Conservation (phyloP, 2,113 vertebrate genomes). For the Anseranas semipalmata region DNA sequence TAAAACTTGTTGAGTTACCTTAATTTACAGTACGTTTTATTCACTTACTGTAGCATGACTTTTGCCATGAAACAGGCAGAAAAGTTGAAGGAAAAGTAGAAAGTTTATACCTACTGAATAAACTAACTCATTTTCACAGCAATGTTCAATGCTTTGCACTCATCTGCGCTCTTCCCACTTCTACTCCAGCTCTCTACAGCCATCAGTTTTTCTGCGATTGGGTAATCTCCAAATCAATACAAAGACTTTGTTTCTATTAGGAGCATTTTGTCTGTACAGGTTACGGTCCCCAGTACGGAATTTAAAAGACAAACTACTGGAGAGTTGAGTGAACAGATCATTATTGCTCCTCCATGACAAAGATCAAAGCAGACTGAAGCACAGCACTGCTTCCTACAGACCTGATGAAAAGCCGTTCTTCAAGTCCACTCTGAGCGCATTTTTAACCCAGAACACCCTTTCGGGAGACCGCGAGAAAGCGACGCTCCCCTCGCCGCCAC, state of each 20-base stretch:
- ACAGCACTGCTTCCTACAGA: accelerated
- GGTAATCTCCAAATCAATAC: neutral
- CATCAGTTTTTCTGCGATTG: neutral
- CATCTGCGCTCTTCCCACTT: neutral
- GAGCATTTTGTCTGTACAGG: accelerated
- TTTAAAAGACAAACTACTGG: no score
- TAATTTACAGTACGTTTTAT: neutral
- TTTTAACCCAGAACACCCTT: accelerated
- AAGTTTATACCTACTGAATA: neutral
- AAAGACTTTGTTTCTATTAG: neutral
- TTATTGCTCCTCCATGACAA: accelerated
- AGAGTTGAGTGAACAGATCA: neutral
- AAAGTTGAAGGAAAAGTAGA: neutral
- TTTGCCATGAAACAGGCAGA: neutral
- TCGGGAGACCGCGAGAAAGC: neutral
- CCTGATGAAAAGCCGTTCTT: accelerated
- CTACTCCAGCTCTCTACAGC: neutral
- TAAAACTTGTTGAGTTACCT: neutral
- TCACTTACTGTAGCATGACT: neutral
- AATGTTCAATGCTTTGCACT: neutral
- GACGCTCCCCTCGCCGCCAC: neutral
- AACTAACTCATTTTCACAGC: neutral
- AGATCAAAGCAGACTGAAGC: neutral
- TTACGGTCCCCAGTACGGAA: accelerated
- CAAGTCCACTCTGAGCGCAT: accelerated